phyloP scores from a whole-genome alignment of 2,888 invertebrate species.

The Drosophila kuntzei region DNA sequence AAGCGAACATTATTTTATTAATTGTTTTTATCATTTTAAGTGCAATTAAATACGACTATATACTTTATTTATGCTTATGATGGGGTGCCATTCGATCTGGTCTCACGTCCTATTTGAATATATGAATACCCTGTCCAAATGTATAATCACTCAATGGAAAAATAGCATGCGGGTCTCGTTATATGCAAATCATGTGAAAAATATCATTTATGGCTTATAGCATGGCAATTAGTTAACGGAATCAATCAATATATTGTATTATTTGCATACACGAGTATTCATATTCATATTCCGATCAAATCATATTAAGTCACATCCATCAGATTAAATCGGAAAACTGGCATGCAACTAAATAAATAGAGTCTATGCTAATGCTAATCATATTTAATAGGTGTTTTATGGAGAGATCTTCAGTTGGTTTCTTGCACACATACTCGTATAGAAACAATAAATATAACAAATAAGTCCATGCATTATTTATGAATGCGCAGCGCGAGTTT shows the following conservation, averaged over 20 bases:
- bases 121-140: background rate
- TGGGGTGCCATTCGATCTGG: background rate
- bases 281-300: conserved; percentile 28
- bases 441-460: background rate
- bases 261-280: conserved; percentile 23
- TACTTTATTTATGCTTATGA: conserved; percentile 16
- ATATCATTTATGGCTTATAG: conserved; percentile 1
- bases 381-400: conserved; percentile 1
- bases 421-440: background rate
- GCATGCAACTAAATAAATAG: conserved; percentile 8
- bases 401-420: conserved; percentile 7
- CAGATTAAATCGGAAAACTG: conserved; percentile 7
- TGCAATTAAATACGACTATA: background rate
- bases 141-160: conserved; percentile 7
- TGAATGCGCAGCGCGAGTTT: background rate
- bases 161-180: background rate
- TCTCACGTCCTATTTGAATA: conserved; percentile 6
- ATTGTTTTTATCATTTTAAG: conserved; percentile 4
- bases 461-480: conserved; percentile 37
- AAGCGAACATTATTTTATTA: background rate
- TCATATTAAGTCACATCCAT: conserved; percentile 7
- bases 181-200: conserved; percentile 24
- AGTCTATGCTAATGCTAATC: conserved; percentile 22
- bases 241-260: conserved; percentile 26
- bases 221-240: conserved; percentile 25